Evolutionary conservation across 2,113 vertebrate genomes (phyloP).

Genomic region (Sardina pilchardus): DNA sequence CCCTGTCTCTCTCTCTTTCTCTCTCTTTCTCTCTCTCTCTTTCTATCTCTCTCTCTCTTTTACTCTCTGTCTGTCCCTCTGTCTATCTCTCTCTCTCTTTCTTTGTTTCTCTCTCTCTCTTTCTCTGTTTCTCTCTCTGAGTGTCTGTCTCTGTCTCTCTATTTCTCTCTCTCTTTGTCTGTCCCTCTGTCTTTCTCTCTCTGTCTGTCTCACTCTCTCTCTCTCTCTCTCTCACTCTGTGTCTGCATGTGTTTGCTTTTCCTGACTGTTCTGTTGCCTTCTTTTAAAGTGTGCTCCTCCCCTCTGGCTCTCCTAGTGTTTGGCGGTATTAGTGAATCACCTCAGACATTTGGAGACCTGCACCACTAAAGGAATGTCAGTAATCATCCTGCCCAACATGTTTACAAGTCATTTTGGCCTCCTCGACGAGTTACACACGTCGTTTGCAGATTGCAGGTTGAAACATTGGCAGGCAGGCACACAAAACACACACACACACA

Average conservation of each 20-base stretch:
- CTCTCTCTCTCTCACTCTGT: background rate
- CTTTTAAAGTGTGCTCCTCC: background rate
- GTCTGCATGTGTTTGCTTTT: background rate
- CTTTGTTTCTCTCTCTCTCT: background rate
- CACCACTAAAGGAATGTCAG: background rate
- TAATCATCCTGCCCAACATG: background rate
- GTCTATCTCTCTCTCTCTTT: background rate
- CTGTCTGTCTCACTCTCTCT: background rate
- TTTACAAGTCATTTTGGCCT: background rate
- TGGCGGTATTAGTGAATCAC: background rate
- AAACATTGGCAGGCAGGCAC: background rate
- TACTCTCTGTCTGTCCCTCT: background rate
- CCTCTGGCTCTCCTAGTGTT: background rate
- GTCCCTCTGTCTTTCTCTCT: background rate
- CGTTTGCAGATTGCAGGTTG: background rate
- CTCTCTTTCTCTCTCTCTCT: background rate
- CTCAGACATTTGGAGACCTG: background rate
- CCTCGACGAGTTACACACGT: background rate
- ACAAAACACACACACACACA: conserved; percentile 11
- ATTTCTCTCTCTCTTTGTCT: background rate
- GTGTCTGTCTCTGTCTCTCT: background rate
- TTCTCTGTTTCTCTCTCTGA: background rate
- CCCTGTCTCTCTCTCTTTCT: background rate
- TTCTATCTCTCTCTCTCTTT: background rate
- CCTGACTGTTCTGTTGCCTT: background rate